phyloP scores from a whole-genome alignment of 1,140 invertebrate species.

The Drosophila azteca region DNA sequence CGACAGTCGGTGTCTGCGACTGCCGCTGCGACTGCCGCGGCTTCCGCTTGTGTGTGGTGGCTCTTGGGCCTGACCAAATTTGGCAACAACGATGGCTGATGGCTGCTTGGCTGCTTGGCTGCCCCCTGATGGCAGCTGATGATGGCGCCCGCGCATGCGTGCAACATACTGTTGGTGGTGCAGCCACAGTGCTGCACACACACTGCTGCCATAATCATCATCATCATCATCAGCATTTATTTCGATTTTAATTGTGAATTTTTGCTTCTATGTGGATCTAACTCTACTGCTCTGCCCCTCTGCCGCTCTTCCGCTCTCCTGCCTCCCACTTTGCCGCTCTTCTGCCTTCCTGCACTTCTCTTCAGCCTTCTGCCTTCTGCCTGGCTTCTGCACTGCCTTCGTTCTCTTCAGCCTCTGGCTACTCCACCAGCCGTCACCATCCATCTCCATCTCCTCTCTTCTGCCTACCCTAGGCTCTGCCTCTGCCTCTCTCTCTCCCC shows the following conservation, averaged over 20 bases:
- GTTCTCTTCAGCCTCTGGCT: no score
- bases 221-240: slow-evolving; percentile 75
- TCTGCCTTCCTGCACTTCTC: no score
- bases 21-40: neutral
- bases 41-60: slow-evolving; percentile 36
- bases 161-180: slow-evolving; percentile 36
- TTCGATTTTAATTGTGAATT: slow-evolving; percentile 72
- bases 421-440: no score
- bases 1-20: slow-evolving; percentile 21
- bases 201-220: slow-evolving; percentile 20
- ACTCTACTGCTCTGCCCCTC: neutral
- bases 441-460: no score
- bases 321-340: no score
- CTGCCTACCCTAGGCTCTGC: no score
- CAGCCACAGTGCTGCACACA: neutral
- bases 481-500: neutral
- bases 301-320: no score
- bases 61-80: slow-evolving; percentile 71
- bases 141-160: slow-evolving; percentile 80
- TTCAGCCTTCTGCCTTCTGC: no score
- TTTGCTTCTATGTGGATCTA: slow-evolving; percentile 28
- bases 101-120: slow-evolving; percentile 66
- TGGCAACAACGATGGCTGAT: slow-evolving; percentile 53
- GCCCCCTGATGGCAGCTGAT: slow-evolving; percentile 69
- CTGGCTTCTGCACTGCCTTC: no score